phyloP scores from a whole-genome alignment of 2,113 vertebrate species.

The Epinephelus cyanopodus region DNA sequence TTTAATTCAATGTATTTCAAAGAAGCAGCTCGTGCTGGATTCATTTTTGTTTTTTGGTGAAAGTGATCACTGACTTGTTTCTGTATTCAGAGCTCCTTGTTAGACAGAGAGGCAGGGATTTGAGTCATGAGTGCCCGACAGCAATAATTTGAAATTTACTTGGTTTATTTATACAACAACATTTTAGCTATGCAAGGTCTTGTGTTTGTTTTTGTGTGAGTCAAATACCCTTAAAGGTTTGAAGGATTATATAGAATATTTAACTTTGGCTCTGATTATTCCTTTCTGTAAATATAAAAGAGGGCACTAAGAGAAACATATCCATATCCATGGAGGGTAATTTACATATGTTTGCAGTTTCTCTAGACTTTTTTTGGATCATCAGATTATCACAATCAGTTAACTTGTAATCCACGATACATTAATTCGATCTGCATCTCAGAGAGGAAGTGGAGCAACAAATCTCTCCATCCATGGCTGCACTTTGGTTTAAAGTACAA shows the following conservation, averaged over 20 bases:
- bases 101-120: conserved; percentile 10
- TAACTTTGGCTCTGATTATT: conserved; percentile 7
- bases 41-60: not conserved
- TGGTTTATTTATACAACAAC: conserved; percentile 49
- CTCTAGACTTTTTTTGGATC: conserved; percentile 26
- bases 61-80: conserved; percentile 11
- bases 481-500: conserved; percentile 18
- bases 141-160: conserved; percentile 36
- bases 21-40: not conserved
- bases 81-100: not conserved
- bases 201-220: conserved; percentile 30
- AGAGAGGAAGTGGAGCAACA: conserved; percentile 12
- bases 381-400: conserved; percentile 6
- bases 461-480: conserved; percentile 1
- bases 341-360: not conserved
- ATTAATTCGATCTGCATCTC: not conserved
- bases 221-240: conserved; percentile 48
- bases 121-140: conserved; percentile 45
- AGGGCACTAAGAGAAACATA: conserved; percentile 5
- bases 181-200: conserved; percentile 15
- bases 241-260: conserved; percentile 37
- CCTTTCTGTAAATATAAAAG: not conserved
- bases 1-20: not conserved
- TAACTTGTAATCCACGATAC: conserved; percentile 20
- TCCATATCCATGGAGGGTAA: not conserved